Percentiles rank a stretch among this genome's conserved stretches.
These are phyloP conservation scores for Cerceris rybyensis DNA, from an alignment of 2,888 invertebrate species.

Conservation along the genomic window DNA sequence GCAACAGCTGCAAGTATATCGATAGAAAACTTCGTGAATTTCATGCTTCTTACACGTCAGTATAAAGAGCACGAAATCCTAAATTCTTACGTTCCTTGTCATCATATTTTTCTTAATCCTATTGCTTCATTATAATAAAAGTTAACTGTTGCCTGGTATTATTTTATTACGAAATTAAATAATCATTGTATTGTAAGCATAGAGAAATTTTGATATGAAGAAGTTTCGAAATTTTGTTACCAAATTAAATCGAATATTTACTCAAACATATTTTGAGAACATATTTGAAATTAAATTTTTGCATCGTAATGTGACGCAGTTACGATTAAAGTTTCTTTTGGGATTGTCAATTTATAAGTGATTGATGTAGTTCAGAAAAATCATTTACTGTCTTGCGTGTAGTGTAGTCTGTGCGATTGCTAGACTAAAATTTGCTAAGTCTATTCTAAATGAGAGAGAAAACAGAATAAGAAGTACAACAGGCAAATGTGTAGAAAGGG, in stretches of 20 bases:
- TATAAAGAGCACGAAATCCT: too few species aligned
- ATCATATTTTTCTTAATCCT: too few species aligned
- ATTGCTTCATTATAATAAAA: background rate
- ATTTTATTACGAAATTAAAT: background rate
- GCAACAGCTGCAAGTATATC: background rate
- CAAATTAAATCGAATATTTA: too few species aligned
- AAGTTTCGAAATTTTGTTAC: too few species aligned
- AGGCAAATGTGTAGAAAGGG: slow-evolving; percentile 59
- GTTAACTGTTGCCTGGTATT: background rate
- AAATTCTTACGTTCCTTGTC: too few species aligned
- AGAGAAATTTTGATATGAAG: background rate
- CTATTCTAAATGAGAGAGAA: slow-evolving; percentile 68
- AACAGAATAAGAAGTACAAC: slow-evolving; percentile 50
- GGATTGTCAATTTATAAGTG: slow-evolving; percentile 64
- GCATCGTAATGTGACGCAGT: too few species aligned
- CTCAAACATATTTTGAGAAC: too few species aligned
- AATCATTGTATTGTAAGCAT: background rate
- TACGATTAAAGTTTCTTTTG: slow-evolving; percentile 33
- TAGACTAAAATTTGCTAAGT: slow-evolving; percentile 70
- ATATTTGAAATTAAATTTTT: too few species aligned
- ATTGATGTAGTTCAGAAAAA: slow-evolving; percentile 17
- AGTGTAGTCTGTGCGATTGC: slow-evolving; percentile 72
- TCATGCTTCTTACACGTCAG: background rate
- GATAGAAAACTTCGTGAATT: background rate
- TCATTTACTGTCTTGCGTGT: slow-evolving; percentile 62